Conservation (phyloP, 1,140 invertebrate species). For the Achroia grisella region DNA sequence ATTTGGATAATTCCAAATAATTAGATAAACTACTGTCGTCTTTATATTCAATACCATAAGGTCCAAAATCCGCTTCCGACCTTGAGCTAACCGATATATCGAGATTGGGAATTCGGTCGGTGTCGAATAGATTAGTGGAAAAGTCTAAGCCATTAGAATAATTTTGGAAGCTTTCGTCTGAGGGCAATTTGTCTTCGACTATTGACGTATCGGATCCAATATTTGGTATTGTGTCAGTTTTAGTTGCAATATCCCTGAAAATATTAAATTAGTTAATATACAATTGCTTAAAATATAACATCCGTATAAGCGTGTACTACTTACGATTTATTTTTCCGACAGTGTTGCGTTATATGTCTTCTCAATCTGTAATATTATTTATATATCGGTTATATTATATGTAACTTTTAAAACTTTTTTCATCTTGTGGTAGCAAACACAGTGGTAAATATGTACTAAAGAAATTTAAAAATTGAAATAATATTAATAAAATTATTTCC, state of each 20-base stretch:
- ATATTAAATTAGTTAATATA: too few relatives aligned
- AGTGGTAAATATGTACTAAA: too few relatives aligned
- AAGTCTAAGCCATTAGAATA: conserved; percentile 31
- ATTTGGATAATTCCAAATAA: neutral
- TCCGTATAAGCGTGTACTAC: too few relatives aligned
- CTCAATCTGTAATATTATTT: conserved; percentile 19
- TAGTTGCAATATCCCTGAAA: conserved; percentile 5
- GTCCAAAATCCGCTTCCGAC: conserved; percentile 14
- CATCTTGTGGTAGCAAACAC: too few relatives aligned
- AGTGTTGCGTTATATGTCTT: conserved; percentile 17
- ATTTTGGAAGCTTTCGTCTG: conserved; percentile 39
- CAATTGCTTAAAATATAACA: too few relatives aligned
- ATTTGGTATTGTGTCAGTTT: conserved; percentile 3
- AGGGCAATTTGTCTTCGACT: conserved; percentile 23
- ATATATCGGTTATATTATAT: too few relatives aligned
- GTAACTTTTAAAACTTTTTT: too few relatives aligned
- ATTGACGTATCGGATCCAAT: neutral
- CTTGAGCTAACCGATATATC: conserved; percentile 29
- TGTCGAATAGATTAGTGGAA: conserved; percentile 33
- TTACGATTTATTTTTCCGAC: conserved; percentile 19
- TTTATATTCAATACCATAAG: conserved; percentile 12
- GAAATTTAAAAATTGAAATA: too few relatives aligned
- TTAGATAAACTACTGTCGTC: conserved; percentile 13
- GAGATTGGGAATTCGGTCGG: conserved; percentile 25
- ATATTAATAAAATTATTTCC: too few relatives aligned